Evolutionary conservation across 37 sponge, comb jelly and placozoan species (phyloP).

Genomic region (Mnemiopsis leidyi): DNA sequence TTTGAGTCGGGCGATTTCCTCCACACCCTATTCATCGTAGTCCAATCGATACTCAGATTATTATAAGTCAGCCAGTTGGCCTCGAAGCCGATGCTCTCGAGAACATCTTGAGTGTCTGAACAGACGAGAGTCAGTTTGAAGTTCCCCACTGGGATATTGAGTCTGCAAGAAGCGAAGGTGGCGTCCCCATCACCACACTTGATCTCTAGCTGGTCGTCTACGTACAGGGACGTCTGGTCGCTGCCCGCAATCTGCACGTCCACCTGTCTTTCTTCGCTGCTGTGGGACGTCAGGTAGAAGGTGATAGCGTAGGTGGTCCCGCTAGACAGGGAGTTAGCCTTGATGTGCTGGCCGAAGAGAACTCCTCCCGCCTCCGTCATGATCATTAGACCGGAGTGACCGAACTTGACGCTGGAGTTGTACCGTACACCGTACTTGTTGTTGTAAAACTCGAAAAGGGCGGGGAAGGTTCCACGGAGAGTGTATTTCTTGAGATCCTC

Average conservation of each 20-base stretch:
- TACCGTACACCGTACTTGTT: background rate
- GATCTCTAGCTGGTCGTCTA: background rate
- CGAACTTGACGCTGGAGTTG: conserved; percentile 48
- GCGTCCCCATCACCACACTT: conserved; percentile 33
- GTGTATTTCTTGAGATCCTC: background rate
- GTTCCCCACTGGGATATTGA: background rate
- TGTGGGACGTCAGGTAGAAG: background rate
- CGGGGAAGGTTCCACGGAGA: background rate
- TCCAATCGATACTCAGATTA: conserved; percentile 46
- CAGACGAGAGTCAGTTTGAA: conserved; percentile 45
- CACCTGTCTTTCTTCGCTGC: background rate
- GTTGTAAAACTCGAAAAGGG: conserved; percentile 52
- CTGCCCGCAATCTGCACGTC: conserved; percentile 2
- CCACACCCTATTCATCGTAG: background rate
- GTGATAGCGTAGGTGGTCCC: conserved; percentile 34
- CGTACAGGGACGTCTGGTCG: background rate
- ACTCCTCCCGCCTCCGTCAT: conserved; percentile 49
- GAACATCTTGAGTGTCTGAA: conserved; percentile 23
- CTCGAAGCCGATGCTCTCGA: conserved; percentile 49
- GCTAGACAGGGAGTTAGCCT: background rate
- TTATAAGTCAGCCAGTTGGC: conserved; percentile 22
- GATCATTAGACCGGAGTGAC: conserved; percentile 1
- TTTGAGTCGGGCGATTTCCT: background rate
- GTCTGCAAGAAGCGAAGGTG: conserved; percentile 27
- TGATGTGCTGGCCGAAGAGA: conserved; percentile 7